Evolutionary conservation across 2,888 invertebrate species (phyloP).

Genomic region (Oligia strigilis): DNA sequence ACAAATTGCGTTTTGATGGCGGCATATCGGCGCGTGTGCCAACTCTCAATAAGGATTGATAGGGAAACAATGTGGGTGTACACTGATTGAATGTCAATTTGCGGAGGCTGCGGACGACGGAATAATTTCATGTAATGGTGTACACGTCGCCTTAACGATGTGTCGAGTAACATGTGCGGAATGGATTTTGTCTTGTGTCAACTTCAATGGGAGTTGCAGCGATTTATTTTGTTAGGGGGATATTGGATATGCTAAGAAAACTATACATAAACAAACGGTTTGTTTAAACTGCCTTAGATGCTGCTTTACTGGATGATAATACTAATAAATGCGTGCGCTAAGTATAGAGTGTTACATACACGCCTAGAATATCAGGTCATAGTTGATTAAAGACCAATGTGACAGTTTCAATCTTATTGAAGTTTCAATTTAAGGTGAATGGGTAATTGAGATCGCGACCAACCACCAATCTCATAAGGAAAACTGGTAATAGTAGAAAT

Average conservation of each 20-base stretch:
- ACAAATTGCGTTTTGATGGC: conserved; percentile 91
- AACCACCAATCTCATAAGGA: too few relatives aligned
- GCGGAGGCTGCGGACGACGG: conserved; percentile 74
- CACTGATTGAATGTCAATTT: conserved; percentile 91
- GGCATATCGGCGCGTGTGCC: conserved; percentile 86
- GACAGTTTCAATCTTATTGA: background rate
- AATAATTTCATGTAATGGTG: conserved; percentile 85
- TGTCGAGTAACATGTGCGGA: conserved; percentile 75
- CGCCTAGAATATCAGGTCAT: background rate
- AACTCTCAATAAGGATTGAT: conserved; percentile 90
- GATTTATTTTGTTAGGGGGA: conserved; percentile 52
- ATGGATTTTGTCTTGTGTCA: conserved; percentile 65
- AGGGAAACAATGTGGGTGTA: conserved; percentile 88
- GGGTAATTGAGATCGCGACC: too few relatives aligned
- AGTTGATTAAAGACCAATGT: background rate
- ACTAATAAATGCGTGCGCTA: background rate
- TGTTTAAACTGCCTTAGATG: background rate
- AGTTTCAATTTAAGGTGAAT: background rate
- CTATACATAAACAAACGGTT: background rate
- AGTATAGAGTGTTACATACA: background rate
- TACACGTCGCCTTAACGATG: conserved; percentile 86
- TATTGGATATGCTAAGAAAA: conserved; percentile 17
- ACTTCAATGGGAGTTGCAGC: conserved; percentile 52
- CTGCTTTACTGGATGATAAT: background rate
- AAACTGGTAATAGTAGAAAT: too few relatives aligned